Conservation (phyloP, 92 coral and sea anemone genomes). For the Porites divaricata region DNA sequence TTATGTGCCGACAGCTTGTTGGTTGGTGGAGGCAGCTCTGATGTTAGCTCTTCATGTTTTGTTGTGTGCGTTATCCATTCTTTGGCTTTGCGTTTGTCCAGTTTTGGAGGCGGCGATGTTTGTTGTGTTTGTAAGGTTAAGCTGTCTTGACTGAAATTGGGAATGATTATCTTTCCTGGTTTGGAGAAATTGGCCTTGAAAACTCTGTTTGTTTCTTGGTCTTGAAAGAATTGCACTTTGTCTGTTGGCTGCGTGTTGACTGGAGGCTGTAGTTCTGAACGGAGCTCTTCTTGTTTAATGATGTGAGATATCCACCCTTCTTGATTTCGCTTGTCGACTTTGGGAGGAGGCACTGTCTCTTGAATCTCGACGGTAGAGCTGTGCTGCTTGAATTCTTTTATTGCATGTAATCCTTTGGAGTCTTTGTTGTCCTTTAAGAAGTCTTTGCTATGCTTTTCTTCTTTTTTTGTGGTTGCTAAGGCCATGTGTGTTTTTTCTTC, state of each 20-base stretch:
- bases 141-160: not conserved
- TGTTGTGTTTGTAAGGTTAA: not conserved
- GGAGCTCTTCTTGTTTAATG: not conserved
- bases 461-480: not conserved
- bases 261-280: not conserved
- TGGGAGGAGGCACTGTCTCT: not conserved
- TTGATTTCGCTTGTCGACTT: not conserved
- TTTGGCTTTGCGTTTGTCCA: not conserved
- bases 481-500: not conserved
- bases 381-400: no score
- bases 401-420: no score
- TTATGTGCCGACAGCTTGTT: constrained; percentile 3
- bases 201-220: not conserved
- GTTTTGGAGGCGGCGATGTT: not conserved
- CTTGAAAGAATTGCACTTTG: not conserved
- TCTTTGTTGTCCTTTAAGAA: no score
- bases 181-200: not conserved
- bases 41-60: not conserved
- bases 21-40: not conserved
- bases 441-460: not conserved
- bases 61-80: not conserved
- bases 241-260: not conserved
- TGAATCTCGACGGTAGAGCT: no score
- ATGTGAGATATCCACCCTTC: not conserved
- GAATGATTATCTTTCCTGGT: not conserved